Evolutionary conservation across 2,797 vertebrate genomes (phyloP).

Genomic region (Thripadectes ignobilis): DNA sequence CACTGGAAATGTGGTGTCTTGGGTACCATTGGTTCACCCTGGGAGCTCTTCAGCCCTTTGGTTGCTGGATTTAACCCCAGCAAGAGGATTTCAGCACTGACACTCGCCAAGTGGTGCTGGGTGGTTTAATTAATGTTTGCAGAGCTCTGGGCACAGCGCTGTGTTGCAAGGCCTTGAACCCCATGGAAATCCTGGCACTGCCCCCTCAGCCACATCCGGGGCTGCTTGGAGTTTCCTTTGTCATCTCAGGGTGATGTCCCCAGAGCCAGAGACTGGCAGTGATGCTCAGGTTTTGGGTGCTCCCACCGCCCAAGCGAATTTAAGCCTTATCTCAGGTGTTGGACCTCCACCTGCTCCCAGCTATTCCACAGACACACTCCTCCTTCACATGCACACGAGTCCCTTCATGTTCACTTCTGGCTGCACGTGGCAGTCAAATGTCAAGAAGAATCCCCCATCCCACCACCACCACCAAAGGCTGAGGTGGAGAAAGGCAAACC

Average conservation of each 20-base stretch:
- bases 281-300: not conserved
- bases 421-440: too few relatives aligned
- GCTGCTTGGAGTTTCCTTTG: not conserved
- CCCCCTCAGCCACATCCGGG: not conserved
- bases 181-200: accelerated
- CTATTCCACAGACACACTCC: not conserved
- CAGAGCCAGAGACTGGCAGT: accelerated
- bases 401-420: too few relatives aligned
- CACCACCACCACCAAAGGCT: not conserved
- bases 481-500: not conserved
- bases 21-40: accelerated
- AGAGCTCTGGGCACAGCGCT: not conserved
- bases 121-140: not conserved
- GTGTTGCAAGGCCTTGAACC: not conserved
- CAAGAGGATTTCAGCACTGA: not conserved
- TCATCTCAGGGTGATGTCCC: not conserved
- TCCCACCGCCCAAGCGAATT: not conserved
- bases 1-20: accelerated
- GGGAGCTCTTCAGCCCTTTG: not conserved
- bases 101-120: not conserved
- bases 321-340: not conserved
- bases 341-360: not conserved
- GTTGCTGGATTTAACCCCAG: not conserved
- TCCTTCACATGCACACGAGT: not conserved
- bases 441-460: too few relatives aligned